Conservation (phyloP, 2,888 invertebrate genomes). For the Torymus auratus region DNA sequence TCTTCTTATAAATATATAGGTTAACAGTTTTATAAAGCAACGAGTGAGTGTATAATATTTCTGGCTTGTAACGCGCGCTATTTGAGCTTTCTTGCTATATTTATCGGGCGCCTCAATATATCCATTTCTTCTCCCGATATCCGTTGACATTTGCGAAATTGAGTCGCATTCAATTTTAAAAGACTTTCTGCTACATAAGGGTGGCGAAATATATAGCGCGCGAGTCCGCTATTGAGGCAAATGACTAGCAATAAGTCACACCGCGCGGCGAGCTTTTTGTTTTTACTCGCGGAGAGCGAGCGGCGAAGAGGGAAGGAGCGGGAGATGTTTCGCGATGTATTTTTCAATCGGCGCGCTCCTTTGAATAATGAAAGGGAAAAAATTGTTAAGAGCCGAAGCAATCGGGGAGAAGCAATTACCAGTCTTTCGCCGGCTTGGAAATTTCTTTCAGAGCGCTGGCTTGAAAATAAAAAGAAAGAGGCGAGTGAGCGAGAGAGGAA, state of each 20-base stretch:
- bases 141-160: constrained; percentile 70
- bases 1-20: too few species aligned
- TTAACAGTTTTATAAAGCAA: too few species aligned
- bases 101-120: constrained; percentile 58
- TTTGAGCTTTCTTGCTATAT: neutral
- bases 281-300: neutral
- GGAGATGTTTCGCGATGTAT: constrained; percentile 9
- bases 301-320: neutral
- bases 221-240: constrained; percentile 4
- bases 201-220: neutral
- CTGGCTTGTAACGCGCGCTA: too few species aligned
- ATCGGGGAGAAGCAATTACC: constrained; percentile 42
- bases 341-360: constrained; percentile 12
- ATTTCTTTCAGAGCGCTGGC: constrained; percentile 37
- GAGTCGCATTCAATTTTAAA: constrained; percentile 64
- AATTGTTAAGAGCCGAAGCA: constrained; percentile 14
- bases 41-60: too few species aligned
- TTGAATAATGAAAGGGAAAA: constrained; percentile 29
- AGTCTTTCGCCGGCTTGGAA: constrained; percentile 14
- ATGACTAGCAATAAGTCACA: constrained; percentile 18
- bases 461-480: constrained; percentile 25
- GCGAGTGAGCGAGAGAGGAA: constrained; percentile 9
- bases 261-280: neutral
- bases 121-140: constrained; percentile 64
- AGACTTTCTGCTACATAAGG: neutral